A percentile compares a stretch with the other conserved stretches of the same genome.
Conservation (phyloP, 2,113 vertebrate genomes). For the Seriola quinqueradiata region DNA sequence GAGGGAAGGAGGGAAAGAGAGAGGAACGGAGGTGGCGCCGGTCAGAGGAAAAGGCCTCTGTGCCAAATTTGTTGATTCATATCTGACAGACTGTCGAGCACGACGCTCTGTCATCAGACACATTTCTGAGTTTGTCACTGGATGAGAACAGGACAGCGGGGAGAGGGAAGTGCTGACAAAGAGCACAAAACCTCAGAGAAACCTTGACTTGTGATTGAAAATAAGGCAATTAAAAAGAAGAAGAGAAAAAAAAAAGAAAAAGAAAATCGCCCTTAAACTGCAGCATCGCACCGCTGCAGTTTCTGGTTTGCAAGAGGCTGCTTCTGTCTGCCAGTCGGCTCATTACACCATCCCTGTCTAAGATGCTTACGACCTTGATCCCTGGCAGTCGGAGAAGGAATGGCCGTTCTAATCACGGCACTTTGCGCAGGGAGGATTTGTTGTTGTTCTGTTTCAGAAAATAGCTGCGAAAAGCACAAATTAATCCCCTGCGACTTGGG, state of each 20-base stretch:
- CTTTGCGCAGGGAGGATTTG: conserved; percentile 57
- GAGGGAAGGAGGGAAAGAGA: not conserved
- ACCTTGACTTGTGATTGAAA: not conserved
- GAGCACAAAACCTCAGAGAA: not conserved
- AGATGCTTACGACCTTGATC: conserved; percentile 62
- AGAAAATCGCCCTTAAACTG: not conserved
- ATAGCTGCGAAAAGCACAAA: conserved; percentile 73
- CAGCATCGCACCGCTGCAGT: not conserved
- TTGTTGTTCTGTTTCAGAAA: conserved; percentile 67
- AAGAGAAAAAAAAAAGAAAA: no score
- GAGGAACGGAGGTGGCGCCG: not conserved
- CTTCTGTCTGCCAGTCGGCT: conserved; percentile 23
- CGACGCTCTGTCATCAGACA: not conserved
- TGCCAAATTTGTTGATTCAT: not conserved
- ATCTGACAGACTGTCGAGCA: not conserved
- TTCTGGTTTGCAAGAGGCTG: conserved; percentile 17
- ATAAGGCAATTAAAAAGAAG: not conserved
- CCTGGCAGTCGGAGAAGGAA: conserved; percentile 36
- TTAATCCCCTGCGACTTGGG: conserved; percentile 64
- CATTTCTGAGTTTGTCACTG: not conserved
- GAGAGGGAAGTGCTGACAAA: conserved; percentile 18
- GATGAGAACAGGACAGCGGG: not conserved
- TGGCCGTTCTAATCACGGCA: conserved; percentile 54
- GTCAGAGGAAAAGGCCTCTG: not conserved
- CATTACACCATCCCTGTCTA: conserved; percentile 48